Conservation (phyloP, 2,113 vertebrate genomes). For the Pterocles orientalis region DNA sequence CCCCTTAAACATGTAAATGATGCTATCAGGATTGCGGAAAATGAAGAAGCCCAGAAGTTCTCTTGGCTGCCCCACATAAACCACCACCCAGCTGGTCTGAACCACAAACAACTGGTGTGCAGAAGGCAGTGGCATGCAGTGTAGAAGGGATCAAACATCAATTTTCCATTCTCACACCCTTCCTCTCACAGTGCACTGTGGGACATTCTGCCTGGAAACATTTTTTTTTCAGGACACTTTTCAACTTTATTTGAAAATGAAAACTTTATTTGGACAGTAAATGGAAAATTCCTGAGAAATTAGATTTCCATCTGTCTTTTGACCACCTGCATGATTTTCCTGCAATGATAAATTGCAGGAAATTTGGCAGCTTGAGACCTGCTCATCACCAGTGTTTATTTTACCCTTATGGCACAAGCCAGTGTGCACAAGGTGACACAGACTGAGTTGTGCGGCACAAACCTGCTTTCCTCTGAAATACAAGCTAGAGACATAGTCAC, state of each 20-base stretch:
- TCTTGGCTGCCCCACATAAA: not conserved
- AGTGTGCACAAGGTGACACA: rapidly evolving
- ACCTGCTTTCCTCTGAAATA: not conserved
- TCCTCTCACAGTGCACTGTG: not conserved
- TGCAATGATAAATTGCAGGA: not conserved
- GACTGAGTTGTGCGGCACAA: not conserved
- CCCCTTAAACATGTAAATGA: not conserved
- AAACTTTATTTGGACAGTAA: not conserved
- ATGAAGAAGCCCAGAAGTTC: not conserved
- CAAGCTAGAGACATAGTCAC: not conserved
- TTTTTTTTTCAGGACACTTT: not conserved
- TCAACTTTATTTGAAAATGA: not conserved
- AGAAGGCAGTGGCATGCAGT: not conserved
- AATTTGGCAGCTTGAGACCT: not conserved
- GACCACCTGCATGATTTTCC: not conserved
- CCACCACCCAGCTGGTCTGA: not conserved
- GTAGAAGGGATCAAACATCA: not conserved
- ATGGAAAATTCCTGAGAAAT: not conserved
- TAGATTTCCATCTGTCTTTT: not conserved
- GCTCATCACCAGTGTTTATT: not conserved
- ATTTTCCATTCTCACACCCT: not conserved
- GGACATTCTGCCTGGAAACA: not conserved
- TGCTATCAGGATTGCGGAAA: not conserved
- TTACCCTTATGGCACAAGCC: not conserved
- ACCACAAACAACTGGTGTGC: not conserved